Percentiles rank a stretch among this genome's conserved stretches.
phyloP scores from a whole-genome alignment of 2,113 vertebrate genomes.

The Pollachius pollachius region DNA sequence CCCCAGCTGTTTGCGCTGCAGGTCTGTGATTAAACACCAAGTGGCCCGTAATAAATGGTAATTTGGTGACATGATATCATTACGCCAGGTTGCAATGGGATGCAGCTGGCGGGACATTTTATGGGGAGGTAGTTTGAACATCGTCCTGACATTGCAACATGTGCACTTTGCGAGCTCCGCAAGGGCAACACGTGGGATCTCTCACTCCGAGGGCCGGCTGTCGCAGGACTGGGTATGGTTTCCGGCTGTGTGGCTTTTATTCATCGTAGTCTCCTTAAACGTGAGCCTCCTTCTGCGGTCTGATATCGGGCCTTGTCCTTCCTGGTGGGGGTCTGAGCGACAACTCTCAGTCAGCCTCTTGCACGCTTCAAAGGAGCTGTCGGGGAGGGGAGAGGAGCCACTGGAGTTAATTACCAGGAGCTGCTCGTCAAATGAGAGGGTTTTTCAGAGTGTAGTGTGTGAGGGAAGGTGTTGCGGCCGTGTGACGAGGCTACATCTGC shows the following conservation, averaged over 20 bases:
- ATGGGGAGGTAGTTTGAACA: constrained; percentile 6
- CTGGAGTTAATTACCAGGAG: constrained; percentile 1
- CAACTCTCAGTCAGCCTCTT: constrained; percentile 8
- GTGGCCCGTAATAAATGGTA: constrained; percentile 28
- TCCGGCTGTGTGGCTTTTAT: background rate
- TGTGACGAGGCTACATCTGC: background rate
- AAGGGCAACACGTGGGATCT: constrained; percentile 2
- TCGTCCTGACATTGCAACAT: constrained; percentile 10
- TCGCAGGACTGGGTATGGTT: background rate
- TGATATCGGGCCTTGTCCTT: background rate
- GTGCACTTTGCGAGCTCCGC: constrained; percentile 15
- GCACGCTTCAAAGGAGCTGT: background rate
- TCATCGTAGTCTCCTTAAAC: background rate
- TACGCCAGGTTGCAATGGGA: constrained; percentile 18
- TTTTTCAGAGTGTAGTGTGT: constrained; percentile 10
- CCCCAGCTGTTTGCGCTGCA: constrained; percentile 38
- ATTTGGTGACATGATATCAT: constrained; percentile 46
- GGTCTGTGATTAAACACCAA: constrained; percentile 39
- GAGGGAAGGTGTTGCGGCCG: background rate
- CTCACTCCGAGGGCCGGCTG: background rate
- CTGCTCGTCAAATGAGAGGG: constrained; percentile 5
- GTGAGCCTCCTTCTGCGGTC: background rate
- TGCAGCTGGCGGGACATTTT: constrained; percentile 12
- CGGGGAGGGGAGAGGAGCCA: background rate
- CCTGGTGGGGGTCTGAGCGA: background rate